These are phyloP conservation scores for Phocoena phocoena DNA, from an alignment of 2,113 vertebrate genomes.

Conservation along the genomic window DNA sequence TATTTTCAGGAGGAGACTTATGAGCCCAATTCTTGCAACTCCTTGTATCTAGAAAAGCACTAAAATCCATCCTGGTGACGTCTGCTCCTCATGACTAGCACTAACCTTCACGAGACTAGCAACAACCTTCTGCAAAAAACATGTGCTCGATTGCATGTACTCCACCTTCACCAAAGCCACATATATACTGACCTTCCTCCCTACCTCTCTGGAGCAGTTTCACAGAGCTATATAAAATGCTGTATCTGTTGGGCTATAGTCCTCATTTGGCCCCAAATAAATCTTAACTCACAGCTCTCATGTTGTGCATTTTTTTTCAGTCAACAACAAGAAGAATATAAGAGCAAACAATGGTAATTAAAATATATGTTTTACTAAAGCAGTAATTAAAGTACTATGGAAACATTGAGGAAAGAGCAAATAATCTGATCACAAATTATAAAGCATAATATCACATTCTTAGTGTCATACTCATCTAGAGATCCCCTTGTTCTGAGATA, in stretches of 20 bases:
- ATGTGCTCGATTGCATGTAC: neutral
- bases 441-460: neutral
- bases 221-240: neutral
- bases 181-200: neutral
- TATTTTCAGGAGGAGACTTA: neutral
- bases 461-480: neutral
- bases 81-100: neutral
- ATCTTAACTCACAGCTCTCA: neutral
- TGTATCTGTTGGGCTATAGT: neutral
- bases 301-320: neutral
- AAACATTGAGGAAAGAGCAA: neutral
- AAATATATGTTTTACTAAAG: neutral
- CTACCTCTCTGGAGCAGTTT: neutral
- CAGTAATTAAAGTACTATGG: neutral
- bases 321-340: neutral
- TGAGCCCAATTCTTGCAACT: neutral
- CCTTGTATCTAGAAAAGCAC: neutral
- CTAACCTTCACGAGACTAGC: neutral
- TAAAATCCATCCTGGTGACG: neutral
- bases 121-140: neutral
- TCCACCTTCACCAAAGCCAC: neutral
- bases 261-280: neutral
- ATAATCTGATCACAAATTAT: neutral
- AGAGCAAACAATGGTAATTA: neutral
- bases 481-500: neutral